Conservation (phyloP, 2,797 vertebrate genomes). For the Emys orbicularis region DNA sequence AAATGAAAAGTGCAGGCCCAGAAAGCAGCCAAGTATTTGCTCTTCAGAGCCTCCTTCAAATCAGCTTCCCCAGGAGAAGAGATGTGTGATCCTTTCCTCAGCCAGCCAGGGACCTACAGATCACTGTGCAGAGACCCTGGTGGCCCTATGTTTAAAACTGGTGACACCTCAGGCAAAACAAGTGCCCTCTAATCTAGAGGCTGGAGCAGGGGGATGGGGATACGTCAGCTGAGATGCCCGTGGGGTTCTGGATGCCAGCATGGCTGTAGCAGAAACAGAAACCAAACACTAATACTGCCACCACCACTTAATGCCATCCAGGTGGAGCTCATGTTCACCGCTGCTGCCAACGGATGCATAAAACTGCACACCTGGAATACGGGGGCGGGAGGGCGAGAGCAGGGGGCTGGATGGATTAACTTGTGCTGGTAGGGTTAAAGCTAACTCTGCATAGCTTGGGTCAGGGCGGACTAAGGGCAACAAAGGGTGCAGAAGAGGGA, state of each 20-base stretch:
- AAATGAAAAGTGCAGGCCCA: not conserved
- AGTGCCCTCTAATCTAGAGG: not conserved
- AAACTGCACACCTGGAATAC: not conserved
- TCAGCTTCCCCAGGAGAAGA: not conserved
- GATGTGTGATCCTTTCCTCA: not conserved
- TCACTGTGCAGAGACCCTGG: not conserved
- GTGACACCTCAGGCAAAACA: not conserved
- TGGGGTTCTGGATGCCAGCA: not conserved
- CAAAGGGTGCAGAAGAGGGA: not conserved
- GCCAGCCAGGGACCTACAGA: not conserved
- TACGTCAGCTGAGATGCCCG: not conserved
- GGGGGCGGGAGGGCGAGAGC: not conserved
- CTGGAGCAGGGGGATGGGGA: not conserved
- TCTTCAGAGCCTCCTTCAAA: not conserved
- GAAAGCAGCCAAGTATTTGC: not conserved
- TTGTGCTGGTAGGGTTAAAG: too few relatives aligned
- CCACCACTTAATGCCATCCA: not conserved
- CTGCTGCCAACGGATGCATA: not conserved
- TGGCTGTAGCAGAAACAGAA: not conserved
- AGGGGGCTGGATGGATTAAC: not conserved
- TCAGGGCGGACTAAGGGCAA: not conserved
- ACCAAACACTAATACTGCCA: not conserved
- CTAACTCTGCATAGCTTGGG: too few relatives aligned
- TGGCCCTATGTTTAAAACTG: too few relatives aligned
- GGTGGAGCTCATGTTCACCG: not conserved